Conservation (phyloP, 2,113 vertebrate species). For the Piprites chloris region DNA sequence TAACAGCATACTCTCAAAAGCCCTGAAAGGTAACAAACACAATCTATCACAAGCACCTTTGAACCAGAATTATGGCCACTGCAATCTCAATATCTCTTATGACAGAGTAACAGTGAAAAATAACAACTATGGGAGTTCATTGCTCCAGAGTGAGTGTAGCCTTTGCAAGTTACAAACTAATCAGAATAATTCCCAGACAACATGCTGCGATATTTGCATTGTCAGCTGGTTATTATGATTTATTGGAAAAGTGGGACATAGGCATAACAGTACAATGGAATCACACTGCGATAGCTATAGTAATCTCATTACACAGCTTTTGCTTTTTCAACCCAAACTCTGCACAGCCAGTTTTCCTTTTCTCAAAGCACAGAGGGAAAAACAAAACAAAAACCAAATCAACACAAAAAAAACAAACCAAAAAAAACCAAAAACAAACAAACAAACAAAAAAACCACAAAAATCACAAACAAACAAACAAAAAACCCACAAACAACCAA, state of each 20-base stretch:
- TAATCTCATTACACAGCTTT: background rate
- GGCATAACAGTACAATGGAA: background rate
- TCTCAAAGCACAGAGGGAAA: background rate
- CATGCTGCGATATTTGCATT: constrained; percentile 28
- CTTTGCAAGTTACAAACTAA: background rate
- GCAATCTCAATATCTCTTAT: background rate
- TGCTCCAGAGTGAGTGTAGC: background rate
- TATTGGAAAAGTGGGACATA: background rate
- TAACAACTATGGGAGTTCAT: background rate
- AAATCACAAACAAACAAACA: background rate
- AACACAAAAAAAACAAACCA: background rate
- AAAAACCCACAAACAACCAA: background rate
- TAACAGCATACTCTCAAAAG: background rate
- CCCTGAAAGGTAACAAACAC: background rate
- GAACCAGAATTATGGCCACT: background rate
- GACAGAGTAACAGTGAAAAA: background rate
- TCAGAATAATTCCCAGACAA: constrained; percentile 3
- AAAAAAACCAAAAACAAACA: no score
- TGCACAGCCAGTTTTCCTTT: background rate
- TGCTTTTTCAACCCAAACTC: constrained; percentile 13
- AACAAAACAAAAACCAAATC: background rate
- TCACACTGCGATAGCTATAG: background rate
- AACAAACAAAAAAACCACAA: background rate
- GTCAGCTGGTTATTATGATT: constrained; percentile 47
- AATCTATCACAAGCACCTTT: background rate